Percentiles rank a stretch among this genome's conserved stretches.
phyloP scores from a whole-genome alignment of 2,113 vertebrate species.

The Microcebus griseorufus region DNA sequence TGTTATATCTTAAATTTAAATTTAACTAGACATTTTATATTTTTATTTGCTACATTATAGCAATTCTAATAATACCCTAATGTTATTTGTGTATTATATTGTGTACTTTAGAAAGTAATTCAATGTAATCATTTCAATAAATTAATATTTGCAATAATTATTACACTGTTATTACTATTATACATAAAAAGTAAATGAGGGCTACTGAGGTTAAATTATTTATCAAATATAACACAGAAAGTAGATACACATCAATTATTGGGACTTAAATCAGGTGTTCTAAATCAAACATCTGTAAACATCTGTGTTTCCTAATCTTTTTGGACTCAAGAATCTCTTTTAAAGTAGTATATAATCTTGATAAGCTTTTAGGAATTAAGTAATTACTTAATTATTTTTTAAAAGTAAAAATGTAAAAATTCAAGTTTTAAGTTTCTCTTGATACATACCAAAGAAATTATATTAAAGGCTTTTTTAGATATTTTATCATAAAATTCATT shows the following conservation, averaged over 20 bases:
- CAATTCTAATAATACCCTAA: not conserved
- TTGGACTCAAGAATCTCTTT: not conserved
- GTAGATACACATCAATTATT: not conserved
- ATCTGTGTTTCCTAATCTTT: not conserved
- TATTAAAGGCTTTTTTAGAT: no score
- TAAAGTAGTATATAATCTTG: not conserved
- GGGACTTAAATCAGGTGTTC: not conserved
- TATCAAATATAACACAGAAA: not conserved
- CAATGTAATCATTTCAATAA: not conserved
- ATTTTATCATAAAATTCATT: no score
- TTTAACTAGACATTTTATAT: not conserved
- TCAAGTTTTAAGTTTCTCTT: not conserved
- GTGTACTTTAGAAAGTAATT: not conserved
- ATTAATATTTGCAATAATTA: not conserved
- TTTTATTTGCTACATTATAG: not conserved
- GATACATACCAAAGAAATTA: not conserved
- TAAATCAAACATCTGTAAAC: not conserved
- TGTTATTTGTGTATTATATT: not conserved
- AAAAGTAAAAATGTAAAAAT: not conserved
- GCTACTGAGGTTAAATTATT: not conserved
- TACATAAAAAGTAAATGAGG: not conserved
- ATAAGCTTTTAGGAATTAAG: not conserved
- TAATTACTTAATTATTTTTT: not conserved
- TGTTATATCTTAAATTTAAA: not conserved
- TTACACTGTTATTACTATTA: not conserved